phyloP scores from a whole-genome alignment of 2,113 vertebrate species.

The Tupaia tana region DNA sequence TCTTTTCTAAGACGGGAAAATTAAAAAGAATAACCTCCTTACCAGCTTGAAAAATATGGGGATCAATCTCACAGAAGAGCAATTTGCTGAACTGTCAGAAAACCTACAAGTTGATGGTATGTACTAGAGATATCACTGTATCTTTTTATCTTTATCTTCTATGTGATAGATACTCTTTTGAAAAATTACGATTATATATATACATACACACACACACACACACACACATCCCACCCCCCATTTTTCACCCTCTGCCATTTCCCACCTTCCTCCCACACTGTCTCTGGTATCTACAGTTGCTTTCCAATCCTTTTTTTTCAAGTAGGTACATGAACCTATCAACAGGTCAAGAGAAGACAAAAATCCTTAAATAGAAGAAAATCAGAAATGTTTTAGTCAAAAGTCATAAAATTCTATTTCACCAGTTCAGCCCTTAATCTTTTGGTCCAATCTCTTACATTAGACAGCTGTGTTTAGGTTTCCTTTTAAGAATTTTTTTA shows the following conservation, averaged over 20 bases:
- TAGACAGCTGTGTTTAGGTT: not conserved
- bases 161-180: not conserved
- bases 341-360: too few relatives aligned
- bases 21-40: slow-evolving; percentile 27
- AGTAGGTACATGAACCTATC: too few relatives aligned
- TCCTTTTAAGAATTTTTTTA: not conserved
- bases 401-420: too few relatives aligned
- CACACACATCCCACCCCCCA: too few relatives aligned
- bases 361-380: too few relatives aligned
- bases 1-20: slow-evolving; percentile 57
- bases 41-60: slow-evolving; percentile 40
- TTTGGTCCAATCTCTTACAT: not conserved
- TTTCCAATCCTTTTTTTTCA: too few relatives aligned
- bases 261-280: too few relatives aligned
- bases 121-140: not conserved
- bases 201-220: too few relatives aligned
- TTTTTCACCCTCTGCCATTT: too few relatives aligned
- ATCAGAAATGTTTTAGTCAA: too few relatives aligned
- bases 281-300: too few relatives aligned
- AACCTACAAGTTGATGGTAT: slow-evolving; percentile 48
- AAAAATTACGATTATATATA: not conserved
- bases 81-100: slow-evolving; percentile 48
- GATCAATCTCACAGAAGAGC: slow-evolving; percentile 30
- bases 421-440: not conserved
- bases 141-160: not conserved